Evolutionary conservation across 2,797 vertebrate genomes (phyloP), one percentile per base, ranked within the genome.

Genomic region (Falco novaeseelandiae): DNA sequence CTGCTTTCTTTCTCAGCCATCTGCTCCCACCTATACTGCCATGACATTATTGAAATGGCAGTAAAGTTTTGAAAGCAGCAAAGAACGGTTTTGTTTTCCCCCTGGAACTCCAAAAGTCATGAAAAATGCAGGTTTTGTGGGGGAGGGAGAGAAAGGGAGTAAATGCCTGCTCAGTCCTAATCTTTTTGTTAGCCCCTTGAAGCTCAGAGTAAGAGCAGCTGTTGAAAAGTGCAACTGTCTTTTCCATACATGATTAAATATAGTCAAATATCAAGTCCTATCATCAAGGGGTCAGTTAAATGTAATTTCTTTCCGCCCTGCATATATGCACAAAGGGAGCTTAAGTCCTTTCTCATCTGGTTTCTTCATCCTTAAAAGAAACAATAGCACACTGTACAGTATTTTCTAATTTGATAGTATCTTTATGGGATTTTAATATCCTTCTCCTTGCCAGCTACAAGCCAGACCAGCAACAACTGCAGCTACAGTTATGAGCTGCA

Each of bases 261-360:
- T 25, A 96, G 88, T 48, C 34, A 91, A 91, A 87, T 89, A 93
- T 61, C 82, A 87, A 82, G 81, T 88, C 66, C 91, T 91, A 73
- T 90, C 86, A 97, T 87, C 96, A 96, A 95, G 93, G 49, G 86
- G 72, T 95, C 94, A 94, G 85, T 97, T 92, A 95, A 96, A 92
- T 27, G 18, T 93, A 85, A 83, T 96, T 92, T 95, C 85, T 95
- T 95, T 95, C 91, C 9, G 7, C 29, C 87, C 85, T 89, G n/a
- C 87, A 66, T 94, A 83, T 78, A 92, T 83, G 93, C 90, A 87
- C 95, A 96, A 51, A 93, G 85, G 92, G 83, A 89, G 34, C 61
- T 91, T 72, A 96, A 87, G 61, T 77, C 71, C 73, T 76, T 58
- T 89, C 87, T 96, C 80, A 38, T 96, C 87, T 96, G 87, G 23